phyloP scores from a whole-genome alignment of 2,113 vertebrate species.

The Thunnus thynnus region DNA sequence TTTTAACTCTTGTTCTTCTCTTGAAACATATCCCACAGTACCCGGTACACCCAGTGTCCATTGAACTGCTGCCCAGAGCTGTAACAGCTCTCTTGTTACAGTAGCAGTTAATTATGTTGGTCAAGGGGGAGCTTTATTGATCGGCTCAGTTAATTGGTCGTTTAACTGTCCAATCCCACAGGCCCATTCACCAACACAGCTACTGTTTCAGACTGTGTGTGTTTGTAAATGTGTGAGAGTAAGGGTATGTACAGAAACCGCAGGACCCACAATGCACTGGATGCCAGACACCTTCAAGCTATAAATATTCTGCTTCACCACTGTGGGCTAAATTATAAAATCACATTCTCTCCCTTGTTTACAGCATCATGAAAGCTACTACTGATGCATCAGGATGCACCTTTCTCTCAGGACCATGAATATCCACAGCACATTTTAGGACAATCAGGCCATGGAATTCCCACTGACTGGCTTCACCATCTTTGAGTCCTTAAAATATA shows the following conservation, averaged over 20 bases:
- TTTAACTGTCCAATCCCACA: constrained; percentile 72
- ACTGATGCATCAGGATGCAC: background rate
- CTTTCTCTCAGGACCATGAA: no score
- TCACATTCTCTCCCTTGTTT: background rate
- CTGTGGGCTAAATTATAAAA: background rate
- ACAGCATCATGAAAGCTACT: background rate
- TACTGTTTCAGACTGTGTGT: constrained; percentile 61
- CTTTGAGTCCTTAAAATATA: background rate
- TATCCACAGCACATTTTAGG: background rate
- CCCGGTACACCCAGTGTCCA: background rate
- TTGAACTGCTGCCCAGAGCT: constrained; percentile 33
- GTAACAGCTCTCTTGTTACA: constrained; percentile 59
- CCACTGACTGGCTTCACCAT: background rate
- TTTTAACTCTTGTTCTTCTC: background rate
- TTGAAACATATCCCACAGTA: constrained; percentile 1
- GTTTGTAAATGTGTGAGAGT: constrained; percentile 21
- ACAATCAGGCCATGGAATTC: background rate
- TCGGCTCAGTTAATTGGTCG: constrained; percentile 69
- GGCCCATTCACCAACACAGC: constrained; percentile 65
- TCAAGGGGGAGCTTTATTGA: constrained; percentile 74
- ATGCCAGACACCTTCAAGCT: constrained; percentile 3
- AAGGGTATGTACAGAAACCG: constrained; percentile 39
- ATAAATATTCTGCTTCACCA: background rate
- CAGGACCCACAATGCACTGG: constrained; percentile 34
- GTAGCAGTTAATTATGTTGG: constrained; percentile 70